Percentiles rank a stretch among this genome's conserved stretches.
phyloP scores from a whole-genome alignment of 53 echinoderm and acorn worm species.

The Antedon mediterranea region DNA sequence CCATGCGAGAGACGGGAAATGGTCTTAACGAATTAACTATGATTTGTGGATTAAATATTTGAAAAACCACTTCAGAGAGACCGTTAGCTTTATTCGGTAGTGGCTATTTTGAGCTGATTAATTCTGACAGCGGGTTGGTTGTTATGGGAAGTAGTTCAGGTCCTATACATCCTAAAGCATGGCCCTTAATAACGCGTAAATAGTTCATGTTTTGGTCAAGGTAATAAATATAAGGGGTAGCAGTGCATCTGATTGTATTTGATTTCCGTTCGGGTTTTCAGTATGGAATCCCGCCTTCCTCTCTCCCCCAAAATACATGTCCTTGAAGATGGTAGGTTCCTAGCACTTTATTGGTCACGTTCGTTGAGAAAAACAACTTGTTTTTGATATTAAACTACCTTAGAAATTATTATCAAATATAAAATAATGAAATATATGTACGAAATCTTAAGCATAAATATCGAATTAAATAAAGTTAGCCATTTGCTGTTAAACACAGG shows the following conservation, averaged over 20 bases:
- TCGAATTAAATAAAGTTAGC: too few species aligned
- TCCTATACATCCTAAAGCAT: neutral
- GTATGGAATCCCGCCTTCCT: neutral
- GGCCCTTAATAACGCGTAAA: neutral
- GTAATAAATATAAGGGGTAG: neutral
- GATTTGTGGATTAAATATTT: neutral
- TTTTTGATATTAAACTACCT: neutral
- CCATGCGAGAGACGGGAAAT: constrained; percentile 1
- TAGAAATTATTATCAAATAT: too few species aligned
- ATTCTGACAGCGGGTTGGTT: neutral
- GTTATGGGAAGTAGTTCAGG: neutral
- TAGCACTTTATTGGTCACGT: neutral
- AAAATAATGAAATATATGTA: too few species aligned
- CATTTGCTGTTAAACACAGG: too few species aligned
- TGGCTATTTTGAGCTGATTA: neutral
- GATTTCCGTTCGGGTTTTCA: neutral
- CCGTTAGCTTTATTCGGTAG: neutral
- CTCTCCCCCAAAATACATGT: neutral
- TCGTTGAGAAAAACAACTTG: neutral
- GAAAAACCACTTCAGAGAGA: neutral
- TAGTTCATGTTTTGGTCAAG: neutral
- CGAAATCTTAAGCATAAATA: too few species aligned
- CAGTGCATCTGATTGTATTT: neutral
- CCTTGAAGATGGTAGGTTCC: neutral
- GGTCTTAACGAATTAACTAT: neutral